Evolutionary conservation across 2,797 vertebrate species (phyloP).

Genomic region (Poliocrania exsul): DNA sequence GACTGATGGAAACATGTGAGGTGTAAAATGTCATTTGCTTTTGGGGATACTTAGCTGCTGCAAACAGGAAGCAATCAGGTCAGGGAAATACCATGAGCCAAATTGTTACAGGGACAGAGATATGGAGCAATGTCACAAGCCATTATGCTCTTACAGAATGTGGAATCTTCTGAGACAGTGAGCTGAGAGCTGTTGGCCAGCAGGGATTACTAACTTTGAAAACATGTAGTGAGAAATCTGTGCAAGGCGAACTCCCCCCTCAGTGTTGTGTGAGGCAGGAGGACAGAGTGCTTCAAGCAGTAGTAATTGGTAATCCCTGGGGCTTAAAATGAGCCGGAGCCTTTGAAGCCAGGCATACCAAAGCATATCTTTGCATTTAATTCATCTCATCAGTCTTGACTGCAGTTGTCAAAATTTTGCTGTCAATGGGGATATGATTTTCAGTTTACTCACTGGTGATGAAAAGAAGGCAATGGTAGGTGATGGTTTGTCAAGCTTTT

Average conservation of each 20-base stretch:
- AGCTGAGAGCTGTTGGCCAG: background rate
- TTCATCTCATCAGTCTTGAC: background rate
- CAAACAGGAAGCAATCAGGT: background rate
- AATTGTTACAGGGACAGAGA: background rate
- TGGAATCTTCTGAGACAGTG: background rate
- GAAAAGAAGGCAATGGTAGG: background rate
- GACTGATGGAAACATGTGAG: background rate
- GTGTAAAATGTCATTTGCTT: constrained; percentile 8
- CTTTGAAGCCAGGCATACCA: background rate
- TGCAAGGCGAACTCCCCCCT: background rate
- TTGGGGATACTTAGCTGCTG: background rate
- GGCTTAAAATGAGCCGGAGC: background rate
- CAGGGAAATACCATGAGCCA: background rate
- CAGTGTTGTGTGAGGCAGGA: background rate
- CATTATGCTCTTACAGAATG: background rate
- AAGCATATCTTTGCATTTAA: background rate
- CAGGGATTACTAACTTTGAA: background rate
- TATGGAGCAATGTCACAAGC: background rate
- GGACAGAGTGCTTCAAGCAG: background rate
- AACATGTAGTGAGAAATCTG: background rate
- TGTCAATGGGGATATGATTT: background rate
- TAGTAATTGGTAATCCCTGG: background rate
- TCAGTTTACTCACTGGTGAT: background rate
- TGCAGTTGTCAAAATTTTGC: background rate
- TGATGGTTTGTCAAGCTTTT: background rate